phyloP scores from a whole-genome alignment of 1,140 invertebrate species.

The Drosophila funebris region DNA sequence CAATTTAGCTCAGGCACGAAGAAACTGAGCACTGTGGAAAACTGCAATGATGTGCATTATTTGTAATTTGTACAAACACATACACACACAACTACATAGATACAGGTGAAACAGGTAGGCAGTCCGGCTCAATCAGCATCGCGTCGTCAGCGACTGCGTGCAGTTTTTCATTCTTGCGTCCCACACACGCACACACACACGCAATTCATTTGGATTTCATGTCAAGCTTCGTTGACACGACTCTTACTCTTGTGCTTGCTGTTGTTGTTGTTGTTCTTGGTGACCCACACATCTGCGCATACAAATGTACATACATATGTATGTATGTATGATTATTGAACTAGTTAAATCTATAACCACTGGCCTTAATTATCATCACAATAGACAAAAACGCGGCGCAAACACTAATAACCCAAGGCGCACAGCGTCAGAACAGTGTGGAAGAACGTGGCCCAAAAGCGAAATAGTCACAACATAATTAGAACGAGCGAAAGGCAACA shows the following conservation, averaged over 20 bases:
- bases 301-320: not conserved
- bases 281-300: conserved; percentile 23
- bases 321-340: conserved; percentile 57
- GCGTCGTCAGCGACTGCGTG: conserved; percentile 25
- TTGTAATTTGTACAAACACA: conserved; percentile 43
- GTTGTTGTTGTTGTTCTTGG: conserved; percentile 19
- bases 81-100: not conserved
- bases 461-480: conserved; percentile 62
- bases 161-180: conserved; percentile 35
- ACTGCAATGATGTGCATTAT: conserved; percentile 60
- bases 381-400: conserved; percentile 49
- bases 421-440: conserved; percentile 13
- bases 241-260: conserved; percentile 21
- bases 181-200: conserved; percentile 16
- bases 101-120: conserved; percentile 22
- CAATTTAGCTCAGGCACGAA: conserved; percentile 44
- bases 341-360: conserved; percentile 69
- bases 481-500: conserved; percentile 67
- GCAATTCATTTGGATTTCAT: conserved; percentile 35
- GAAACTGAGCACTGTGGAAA: conserved; percentile 6
- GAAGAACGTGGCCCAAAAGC: conserved; percentile 53
- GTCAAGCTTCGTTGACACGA: conserved; percentile 41
- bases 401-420: conserved; percentile 47
- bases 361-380: conserved; percentile 79
- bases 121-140: not conserved